Evolutionary conservation across 2,797 vertebrate genomes (phyloP).

Genomic region (Lemur catta): DNA sequence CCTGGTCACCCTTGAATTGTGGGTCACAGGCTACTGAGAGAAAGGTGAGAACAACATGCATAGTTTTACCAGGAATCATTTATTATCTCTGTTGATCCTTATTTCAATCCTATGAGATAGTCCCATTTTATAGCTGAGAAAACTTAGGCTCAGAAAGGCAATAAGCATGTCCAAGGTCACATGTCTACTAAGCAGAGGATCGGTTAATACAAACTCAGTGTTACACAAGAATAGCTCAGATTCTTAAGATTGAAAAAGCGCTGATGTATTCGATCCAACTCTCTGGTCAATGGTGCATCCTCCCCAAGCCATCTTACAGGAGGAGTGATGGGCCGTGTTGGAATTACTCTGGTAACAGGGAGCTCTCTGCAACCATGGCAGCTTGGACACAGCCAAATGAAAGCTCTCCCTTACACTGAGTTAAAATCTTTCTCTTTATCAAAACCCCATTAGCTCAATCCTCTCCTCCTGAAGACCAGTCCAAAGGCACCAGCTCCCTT

Average conservation of each 20-base stretch:
- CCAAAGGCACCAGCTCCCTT: rapidly evolving
- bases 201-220: not conserved
- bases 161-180: not conserved
- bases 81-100: not conserved
- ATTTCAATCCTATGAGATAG: not conserved
- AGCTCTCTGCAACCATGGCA: not conserved
- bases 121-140: not conserved
- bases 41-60: not conserved
- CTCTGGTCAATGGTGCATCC: not conserved
- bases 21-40: not conserved
- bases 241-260: not conserved
- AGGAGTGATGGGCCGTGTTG: not conserved
- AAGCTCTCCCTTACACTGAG: not conserved
- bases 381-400: not conserved
- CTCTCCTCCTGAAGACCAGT: not conserved
- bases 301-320: not conserved
- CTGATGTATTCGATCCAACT: not conserved
- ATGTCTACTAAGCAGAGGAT: not conserved
- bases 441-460: not conserved
- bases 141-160: not conserved
- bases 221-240: not conserved
- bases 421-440: not conserved
- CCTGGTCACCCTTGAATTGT: not conserved
- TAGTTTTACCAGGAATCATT: not conserved
- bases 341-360: not conserved